Evolutionary conservation across 1,140 invertebrate genomes (phyloP).

Genomic region (Camponotus floridanus): DNA sequence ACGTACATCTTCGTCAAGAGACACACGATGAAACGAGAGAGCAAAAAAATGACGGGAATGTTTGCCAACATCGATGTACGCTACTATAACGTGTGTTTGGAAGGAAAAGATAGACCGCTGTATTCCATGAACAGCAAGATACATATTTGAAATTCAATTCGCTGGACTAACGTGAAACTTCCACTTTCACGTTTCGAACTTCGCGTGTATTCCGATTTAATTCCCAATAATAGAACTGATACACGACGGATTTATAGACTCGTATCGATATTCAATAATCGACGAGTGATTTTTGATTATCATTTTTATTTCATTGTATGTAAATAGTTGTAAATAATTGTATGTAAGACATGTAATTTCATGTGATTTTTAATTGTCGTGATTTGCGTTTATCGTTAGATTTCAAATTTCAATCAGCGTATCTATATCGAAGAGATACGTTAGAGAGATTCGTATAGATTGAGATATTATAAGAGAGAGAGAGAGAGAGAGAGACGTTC

Average conservation of each 20-base stretch:
- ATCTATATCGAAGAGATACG: neutral
- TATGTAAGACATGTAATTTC: neutral
- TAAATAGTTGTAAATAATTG: neutral
- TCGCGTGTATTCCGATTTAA: slow-evolving; percentile 40
- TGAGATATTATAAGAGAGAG: neutral
- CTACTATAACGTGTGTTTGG: slow-evolving; percentile 45
- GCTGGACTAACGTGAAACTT: slow-evolving; percentile 30
- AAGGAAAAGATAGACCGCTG: slow-evolving; percentile 41
- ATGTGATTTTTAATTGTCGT: neutral
- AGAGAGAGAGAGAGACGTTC: slow-evolving; percentile 7
- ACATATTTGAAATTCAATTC: slow-evolving; percentile 56
- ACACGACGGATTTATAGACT: slow-evolving; percentile 1
- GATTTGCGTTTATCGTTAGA: neutral
- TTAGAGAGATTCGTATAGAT: neutral
- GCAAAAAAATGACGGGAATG: slow-evolving; percentile 28
- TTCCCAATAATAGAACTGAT: slow-evolving; percentile 23
- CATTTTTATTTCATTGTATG: neutral
- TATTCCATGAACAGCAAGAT: slow-evolving; percentile 38
- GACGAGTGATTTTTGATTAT: slow-evolving; percentile 14
- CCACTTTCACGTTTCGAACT: neutral
- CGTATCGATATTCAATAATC: neutral
- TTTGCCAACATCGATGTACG: slow-evolving; percentile 34
- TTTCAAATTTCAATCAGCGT: slow-evolving; percentile 9
- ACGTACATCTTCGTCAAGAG: slow-evolving; percentile 12
- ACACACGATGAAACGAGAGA: slow-evolving; percentile 25